phyloP scores from a whole-genome alignment of 2,888 invertebrate genomes.

The Holacanthella duospinosa region DNA sequence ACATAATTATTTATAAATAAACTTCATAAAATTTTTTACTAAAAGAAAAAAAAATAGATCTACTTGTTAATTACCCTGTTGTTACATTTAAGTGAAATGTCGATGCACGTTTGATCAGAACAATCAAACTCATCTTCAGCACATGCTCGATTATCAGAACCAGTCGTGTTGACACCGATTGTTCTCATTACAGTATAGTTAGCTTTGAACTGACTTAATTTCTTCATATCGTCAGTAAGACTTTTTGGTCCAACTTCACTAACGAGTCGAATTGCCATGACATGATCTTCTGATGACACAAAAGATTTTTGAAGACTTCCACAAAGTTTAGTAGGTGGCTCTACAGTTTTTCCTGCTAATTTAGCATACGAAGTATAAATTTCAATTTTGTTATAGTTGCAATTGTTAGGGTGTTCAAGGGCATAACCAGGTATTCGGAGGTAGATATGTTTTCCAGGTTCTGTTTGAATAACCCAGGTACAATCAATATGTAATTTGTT shows the following conservation, averaged over 20 bases:
- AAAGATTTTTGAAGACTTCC: constrained; percentile 69
- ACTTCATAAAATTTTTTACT: no score
- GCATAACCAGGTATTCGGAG: constrained; percentile 45
- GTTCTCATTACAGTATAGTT: constrained; percentile 29
- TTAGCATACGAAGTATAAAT: constrained; percentile 57
- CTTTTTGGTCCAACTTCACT: background rate
- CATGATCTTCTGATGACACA: constrained; percentile 55
- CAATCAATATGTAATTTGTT: constrained; percentile 55
- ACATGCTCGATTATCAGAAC: background rate
- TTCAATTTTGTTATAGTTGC: constrained; percentile 63
- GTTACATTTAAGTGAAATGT: constrained; percentile 58
- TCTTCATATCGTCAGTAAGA: constrained; percentile 7
- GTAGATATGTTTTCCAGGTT: constrained; percentile 36
- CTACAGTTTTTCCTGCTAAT: constrained; percentile 39
- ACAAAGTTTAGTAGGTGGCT: constrained; percentile 47
- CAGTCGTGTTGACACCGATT: background rate
- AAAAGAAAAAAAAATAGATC: no score
- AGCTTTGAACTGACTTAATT: constrained; percentile 23
- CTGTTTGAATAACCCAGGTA: constrained; percentile 60
- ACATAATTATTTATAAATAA: no score
- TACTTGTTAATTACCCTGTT: no score
- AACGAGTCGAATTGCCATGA: constrained; percentile 63
- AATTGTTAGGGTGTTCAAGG: constrained; percentile 63
- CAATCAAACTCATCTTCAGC: constrained; percentile 62
- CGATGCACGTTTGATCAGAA: constrained; percentile 78